These are phyloP conservation scores for Hermodice carunculata DNA, from an alignment of 2,888 invertebrate species.

Conservation along the genomic window DNA sequence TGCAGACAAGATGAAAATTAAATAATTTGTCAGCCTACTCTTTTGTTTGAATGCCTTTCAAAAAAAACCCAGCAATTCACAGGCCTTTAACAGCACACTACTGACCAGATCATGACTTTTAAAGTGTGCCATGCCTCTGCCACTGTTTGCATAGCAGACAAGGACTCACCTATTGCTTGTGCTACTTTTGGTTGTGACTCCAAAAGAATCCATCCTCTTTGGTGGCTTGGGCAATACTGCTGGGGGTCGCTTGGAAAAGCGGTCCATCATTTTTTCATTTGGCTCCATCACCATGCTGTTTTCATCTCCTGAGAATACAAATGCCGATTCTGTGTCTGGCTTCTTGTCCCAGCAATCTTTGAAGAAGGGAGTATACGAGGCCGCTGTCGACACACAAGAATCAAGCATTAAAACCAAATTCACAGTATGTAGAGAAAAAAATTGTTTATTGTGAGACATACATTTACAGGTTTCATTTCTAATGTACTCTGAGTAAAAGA, in stretches of 20 bases:
- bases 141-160: too few species aligned
- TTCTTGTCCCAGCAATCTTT: constrained; percentile 97
- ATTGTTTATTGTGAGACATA: not conserved
- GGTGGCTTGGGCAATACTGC: constrained; percentile 55
- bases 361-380: constrained; percentile 95
- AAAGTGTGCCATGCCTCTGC: too few species aligned
- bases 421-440: not conserved
- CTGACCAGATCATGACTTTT: too few species aligned
- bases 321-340: constrained; percentile 87
- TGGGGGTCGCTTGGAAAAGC: constrained; percentile 52
- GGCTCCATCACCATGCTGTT: constrained; percentile 46
- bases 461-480: too few species aligned
- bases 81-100: too few species aligned
- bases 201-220: constrained; percentile 14
- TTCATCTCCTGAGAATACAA: constrained; percentile 45
- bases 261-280: not conserved
- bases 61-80: too few species aligned
- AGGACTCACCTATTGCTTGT: constrained; percentile 26
- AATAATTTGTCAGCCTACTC: too few species aligned
- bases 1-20: too few species aligned
- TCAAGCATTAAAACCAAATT: not conserved
- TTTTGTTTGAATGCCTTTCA: too few species aligned
- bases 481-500: too few species aligned
- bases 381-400: constrained; percentile 78
- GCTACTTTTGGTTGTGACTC: not conserved